Evolutionary conservation across 2,888 invertebrate genomes (phyloP).

Genomic region (Dorcus parallelipipedus): DNA sequence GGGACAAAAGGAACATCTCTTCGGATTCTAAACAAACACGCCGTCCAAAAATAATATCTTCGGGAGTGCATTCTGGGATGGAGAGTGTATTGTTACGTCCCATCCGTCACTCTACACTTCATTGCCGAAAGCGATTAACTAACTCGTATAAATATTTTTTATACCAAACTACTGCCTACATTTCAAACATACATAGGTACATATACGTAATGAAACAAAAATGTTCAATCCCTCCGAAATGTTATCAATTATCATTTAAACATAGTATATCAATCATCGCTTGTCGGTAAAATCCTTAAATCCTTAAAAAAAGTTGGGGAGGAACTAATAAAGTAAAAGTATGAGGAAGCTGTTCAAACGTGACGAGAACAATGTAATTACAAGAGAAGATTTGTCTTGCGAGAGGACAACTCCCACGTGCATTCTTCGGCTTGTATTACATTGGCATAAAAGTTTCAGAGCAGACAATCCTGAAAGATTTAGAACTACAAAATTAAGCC

Average conservation of each 20-base stretch:
- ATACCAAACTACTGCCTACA: too few relatives aligned
- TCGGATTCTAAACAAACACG: not conserved
- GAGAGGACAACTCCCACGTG: conserved; percentile 9
- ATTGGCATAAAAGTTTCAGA: not conserved
- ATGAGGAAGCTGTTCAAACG: not conserved
- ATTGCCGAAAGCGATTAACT: conserved; percentile 1
- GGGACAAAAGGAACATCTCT: conserved; percentile 28
- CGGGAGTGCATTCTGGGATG: not conserved
- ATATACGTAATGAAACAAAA: too few relatives aligned
- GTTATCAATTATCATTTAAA: too few relatives aligned
- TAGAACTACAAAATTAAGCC: not conserved
- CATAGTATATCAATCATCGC: too few relatives aligned
- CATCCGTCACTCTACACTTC: not conserved
- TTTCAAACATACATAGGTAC: too few relatives aligned
- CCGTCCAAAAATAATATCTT: not conserved
- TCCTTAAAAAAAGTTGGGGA: too few relatives aligned
- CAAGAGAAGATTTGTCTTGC: conserved; percentile 11
- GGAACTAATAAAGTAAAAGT: not conserved
- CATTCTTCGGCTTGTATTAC: conserved; percentile 2
- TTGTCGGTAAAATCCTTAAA: too few relatives aligned
- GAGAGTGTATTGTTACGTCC: conserved; percentile 1
- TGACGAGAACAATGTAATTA: conserved; percentile 10
- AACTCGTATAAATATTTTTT: not conserved
- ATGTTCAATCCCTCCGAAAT: too few relatives aligned
- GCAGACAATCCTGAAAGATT: conserved; percentile 3